Base-by-base conservation (phyloP, 2,888 invertebrate species). In the Ametastegia equiseti region DNA sequence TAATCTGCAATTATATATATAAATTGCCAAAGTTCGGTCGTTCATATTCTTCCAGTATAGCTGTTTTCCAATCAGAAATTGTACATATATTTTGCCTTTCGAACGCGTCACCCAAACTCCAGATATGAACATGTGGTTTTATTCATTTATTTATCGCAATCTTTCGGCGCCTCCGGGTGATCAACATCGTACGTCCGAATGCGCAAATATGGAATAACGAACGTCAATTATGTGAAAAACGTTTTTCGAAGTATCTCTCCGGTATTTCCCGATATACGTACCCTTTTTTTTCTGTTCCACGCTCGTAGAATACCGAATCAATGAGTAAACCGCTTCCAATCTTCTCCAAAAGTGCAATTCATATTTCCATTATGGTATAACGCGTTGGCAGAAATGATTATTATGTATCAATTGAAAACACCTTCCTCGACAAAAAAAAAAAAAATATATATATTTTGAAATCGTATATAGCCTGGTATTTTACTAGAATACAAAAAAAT, bases 191-290 rank as follows among this genome's bases (percentile, higher is more conserved):
- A 39, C 67, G 67, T 67, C 36, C 39, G 36, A 19, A 39, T 36
- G 39, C 39, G 39, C 65, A 39, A 36, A 36, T 67, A 67, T 39
- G 39, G 33, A 39, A 67, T 67, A 39, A 67, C 67, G 67, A 67
- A 39, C 39, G 67, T 67, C 67, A 65, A 5, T 36, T 30, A 36
- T n/a, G n/a, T n/a, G n/a, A 65, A 5, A 65, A 15, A 65, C 36
- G 36, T 65, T 67, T 67, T 67, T 67, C 23, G 6, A 27, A 30
- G 13, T 60, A 27, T 60, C 11, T 60, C 60, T 60, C 23, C 33
- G 50, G 75, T 75, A 75, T 45, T 75, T 75, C 45, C 42, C 69
- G 42, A 13, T 69, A 45, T 50, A 75, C 75, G 50, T 36, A 54
- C 9, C 50, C 36, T 2, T 23, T 75, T 75, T 50, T 54, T 54